Base-by-base conservation (phyloP, 2,797 vertebrate species). In the Harpagifer antarcticus region DNA sequence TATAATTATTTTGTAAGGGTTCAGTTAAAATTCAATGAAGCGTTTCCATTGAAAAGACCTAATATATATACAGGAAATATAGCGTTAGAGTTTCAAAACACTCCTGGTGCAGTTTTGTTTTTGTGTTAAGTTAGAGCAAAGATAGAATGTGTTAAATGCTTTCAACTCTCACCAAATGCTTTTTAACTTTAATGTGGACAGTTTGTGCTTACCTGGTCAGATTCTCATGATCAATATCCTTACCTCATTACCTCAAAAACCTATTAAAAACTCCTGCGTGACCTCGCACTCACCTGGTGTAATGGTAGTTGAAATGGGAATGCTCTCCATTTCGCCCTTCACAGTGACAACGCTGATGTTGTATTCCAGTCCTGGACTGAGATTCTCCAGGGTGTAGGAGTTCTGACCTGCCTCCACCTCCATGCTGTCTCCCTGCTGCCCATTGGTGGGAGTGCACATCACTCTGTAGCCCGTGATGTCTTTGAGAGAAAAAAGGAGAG, bases 341-440 rank as follows among this genome's bases (percentile, higher is more conserved):
- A 99, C 95, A 0, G 98, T 95, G 42, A 97, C 96, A 67, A 99
- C 96, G 0, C 97, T 99, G 93, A 99, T 90, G 0, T 98, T 99
- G 93, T 99, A 99, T 85, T 99, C 96, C 78, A 99, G 91, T 1
- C 98, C 98, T 0, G 98, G 98, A 87, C 76, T 97, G 74, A 99
- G 94, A 82, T 96, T 97, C 54, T 99, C 98, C 86, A 99, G 94
- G 59, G 94, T 96, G 89, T 96, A 98, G 33, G 96, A 96, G 78
- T 94, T 98, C 89, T 98, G 91, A 11, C 95, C 96, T 0, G 95
- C 93, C 71, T 93, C 88, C 65, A 99, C 96, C 89, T 99, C 97
- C 85, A 98, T 49, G 44, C 96, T 95, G 79, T 96, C 96, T 10
- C 97, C 97, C 59, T 95, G 94, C 87, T 98, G 97, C n/a, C 96